Evolutionary conservation across 2,113 vertebrate genomes (phyloP).

Genomic region (Shinisaurus crocodilurus): DNA sequence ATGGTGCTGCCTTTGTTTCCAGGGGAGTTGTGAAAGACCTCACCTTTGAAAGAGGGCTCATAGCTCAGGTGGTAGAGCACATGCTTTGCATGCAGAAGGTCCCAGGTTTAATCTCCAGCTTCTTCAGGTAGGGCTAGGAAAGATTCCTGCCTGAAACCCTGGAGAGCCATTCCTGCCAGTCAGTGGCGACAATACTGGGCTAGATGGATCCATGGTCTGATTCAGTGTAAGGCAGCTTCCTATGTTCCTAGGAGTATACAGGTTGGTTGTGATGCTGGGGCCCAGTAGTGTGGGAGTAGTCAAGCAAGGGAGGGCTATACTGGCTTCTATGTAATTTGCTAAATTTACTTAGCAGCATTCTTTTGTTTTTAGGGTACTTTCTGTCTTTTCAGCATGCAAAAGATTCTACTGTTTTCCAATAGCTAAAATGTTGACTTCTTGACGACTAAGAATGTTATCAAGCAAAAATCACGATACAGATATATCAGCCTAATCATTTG

Average conservation of each 20-base stretch:
- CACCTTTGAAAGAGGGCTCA: not conserved
- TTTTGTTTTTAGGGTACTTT: not conserved
- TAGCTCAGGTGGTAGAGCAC: no score
- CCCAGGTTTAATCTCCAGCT: no score
- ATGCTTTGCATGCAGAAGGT: no score
- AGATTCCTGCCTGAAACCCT: no score
- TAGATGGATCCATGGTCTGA: no score
- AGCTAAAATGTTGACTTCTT: conserved; percentile 1
- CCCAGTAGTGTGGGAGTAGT: no score
- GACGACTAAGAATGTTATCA: conserved; percentile 38
- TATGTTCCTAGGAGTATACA: not conserved
- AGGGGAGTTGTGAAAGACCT: not conserved
- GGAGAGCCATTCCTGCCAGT: no score
- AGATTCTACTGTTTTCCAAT: conserved; percentile 1
- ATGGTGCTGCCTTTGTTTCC: not conserved
- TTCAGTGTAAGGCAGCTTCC: no score
- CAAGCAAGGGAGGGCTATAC: not conserved
- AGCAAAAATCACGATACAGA: conserved; percentile 12
- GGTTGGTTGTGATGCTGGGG: not conserved
- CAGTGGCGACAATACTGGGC: no score
- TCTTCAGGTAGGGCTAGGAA: no score
- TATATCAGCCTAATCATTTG: conserved; percentile 21
- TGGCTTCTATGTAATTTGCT: conserved; percentile 19
- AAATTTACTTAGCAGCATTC: not conserved
- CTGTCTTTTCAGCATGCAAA: not conserved